These are phyloP conservation scores for Protonemura montana DNA, from an alignment of 2,888 invertebrate genomes.

Conservation along the genomic window DNA sequence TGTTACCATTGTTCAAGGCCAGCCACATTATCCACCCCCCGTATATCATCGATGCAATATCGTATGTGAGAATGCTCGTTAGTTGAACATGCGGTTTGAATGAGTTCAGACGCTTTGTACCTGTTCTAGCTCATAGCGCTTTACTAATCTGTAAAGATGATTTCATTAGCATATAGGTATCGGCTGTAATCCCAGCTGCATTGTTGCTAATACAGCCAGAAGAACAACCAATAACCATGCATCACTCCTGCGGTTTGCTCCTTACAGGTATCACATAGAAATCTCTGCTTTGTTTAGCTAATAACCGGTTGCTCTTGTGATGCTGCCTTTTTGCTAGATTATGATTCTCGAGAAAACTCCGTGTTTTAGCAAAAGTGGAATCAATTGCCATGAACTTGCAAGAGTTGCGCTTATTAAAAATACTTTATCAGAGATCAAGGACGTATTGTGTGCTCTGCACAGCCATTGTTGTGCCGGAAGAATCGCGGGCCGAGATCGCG, in stretches of 20 bases:
- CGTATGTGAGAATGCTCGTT: too few species aligned
- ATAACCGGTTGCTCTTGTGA: background rate
- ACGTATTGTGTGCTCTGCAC: conserved; percentile 17
- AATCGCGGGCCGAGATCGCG: background rate
- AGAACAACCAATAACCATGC: background rate
- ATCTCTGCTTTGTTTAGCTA: background rate
- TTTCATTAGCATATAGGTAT: background rate
- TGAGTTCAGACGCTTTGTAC: background rate
- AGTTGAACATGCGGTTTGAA: background rate
- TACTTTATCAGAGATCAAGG: conserved; percentile 25
- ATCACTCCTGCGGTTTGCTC: background rate
- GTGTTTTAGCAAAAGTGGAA: conserved; percentile 5
- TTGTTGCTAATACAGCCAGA: background rate
- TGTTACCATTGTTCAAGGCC: background rate
- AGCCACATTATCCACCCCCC: background rate
- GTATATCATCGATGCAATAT: background rate
- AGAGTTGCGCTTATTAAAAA: conserved; percentile 28
- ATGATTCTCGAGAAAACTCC: background rate
- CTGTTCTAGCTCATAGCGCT: background rate
- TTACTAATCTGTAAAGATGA: background rate
- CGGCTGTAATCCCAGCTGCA: background rate
- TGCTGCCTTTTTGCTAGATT: background rate
- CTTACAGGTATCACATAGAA: background rate
- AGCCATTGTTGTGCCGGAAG: background rate
- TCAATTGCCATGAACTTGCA: conserved; percentile 27